phyloP scores from a whole-genome alignment of 2,113 vertebrate genomes.

The Carettochelys insculpta region DNA sequence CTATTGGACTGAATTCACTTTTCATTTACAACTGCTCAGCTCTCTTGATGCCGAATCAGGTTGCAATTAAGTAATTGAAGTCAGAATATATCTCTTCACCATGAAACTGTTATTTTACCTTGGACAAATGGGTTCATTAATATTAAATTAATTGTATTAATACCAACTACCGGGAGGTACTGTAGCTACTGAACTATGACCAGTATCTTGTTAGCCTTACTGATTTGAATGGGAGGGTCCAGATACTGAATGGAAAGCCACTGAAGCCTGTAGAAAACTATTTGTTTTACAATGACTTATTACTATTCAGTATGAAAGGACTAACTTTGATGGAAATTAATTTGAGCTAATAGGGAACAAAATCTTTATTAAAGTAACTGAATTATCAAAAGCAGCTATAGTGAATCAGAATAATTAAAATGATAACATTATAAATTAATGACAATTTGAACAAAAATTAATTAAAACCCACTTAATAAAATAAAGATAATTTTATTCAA shows the following conservation, averaged over 20 bases:
- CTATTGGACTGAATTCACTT: not conserved
- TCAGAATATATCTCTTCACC: not conserved
- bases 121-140: not conserved
- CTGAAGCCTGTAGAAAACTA: conserved; percentile 27
- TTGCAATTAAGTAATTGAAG: not conserved
- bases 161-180: not conserved
- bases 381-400: conserved; percentile 56
- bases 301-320: not conserved
- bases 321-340: conserved; percentile 60
- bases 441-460: conserved; percentile 70
- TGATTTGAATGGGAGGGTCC: not conserved
- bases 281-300: conserved; percentile 63
- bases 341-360: conserved; percentile 55
- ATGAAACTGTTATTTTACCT: not conserved
- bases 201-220: not conserved
- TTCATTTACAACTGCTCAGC: not conserved
- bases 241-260: conserved; percentile 17
- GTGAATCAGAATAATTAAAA: conserved; percentile 63
- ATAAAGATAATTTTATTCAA: conserved; percentile 46
- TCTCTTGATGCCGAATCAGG: not conserved
- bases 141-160: conserved; percentile 1
- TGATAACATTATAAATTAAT: conserved; percentile 64
- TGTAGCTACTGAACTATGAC: not conserved
- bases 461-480: conserved; percentile 66
- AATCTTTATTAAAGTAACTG: conserved; percentile 60